phyloP scores from a whole-genome alignment of 2,797 vertebrate genomes.

The Fistularia commersonii region DNA sequence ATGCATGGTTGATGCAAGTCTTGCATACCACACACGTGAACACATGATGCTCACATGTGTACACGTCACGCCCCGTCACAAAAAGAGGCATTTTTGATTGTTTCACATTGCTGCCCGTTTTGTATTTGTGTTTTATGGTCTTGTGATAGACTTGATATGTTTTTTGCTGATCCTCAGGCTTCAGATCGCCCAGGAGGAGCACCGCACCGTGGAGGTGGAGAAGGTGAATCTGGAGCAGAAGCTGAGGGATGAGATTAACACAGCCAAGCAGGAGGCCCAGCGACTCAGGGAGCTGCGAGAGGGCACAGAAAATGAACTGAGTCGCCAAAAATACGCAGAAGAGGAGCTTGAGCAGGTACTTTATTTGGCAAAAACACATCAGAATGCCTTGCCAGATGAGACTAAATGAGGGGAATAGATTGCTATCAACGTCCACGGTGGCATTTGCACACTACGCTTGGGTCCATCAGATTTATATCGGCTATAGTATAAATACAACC shows the following conservation, averaged over 20 bases:
- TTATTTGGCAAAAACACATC: background rate
- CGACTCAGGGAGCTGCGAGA: constrained; percentile 89
- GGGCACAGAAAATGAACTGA: constrained; percentile 93
- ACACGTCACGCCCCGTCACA: constrained; percentile 7
- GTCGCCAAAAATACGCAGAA: constrained; percentile 93
- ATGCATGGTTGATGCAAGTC: constrained; percentile 23
- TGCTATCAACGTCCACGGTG: constrained; percentile 12
- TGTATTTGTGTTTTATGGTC: background rate
- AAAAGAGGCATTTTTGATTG: background rate
- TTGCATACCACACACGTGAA: constrained; percentile 13
- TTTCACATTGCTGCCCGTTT: background rate
- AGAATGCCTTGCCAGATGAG: background rate
- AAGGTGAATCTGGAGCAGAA: constrained; percentile 98
- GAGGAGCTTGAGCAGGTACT: constrained; percentile 93
- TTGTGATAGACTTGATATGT: too few species aligned
- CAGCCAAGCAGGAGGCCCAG: constrained; percentile 95
- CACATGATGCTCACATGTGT: background rate
- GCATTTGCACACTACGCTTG: constrained; percentile 33
- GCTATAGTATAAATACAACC: constrained; percentile 47
- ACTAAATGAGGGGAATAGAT: too few species aligned
- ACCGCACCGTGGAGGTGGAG: constrained; percentile 94
- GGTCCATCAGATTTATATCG: constrained; percentile 27
- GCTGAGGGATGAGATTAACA: constrained; percentile 92
- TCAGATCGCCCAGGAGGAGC: constrained; percentile 97
- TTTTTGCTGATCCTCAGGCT: constrained; percentile 72